Evolutionary conservation across 2,113 vertebrate species (phyloP).

Genomic region (Hydropotes inermis): DNA sequence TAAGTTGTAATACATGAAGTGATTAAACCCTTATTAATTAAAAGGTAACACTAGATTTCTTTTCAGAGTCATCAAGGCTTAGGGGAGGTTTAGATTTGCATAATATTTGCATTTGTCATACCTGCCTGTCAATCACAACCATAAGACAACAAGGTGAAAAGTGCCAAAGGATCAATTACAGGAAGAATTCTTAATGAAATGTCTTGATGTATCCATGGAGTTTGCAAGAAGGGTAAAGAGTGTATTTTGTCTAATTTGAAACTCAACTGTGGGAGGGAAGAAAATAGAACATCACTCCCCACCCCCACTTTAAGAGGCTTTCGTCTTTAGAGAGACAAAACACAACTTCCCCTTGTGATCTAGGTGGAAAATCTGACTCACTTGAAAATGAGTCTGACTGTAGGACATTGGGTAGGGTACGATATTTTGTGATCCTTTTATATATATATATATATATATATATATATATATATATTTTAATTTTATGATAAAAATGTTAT

Average conservation of each 20-base stretch:
- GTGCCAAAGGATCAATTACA: not conserved
- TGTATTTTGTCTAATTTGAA: not conserved
- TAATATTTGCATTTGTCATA: slow-evolving; percentile 33
- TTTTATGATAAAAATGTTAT: not conserved
- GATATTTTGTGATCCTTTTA: not conserved
- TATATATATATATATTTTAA: not conserved
- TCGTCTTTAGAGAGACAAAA: slow-evolving; percentile 21
- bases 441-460: not conserved
- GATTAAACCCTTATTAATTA: not conserved
- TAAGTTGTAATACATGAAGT: not conserved
- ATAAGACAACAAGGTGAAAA: not conserved
- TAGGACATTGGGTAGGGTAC: not conserved
- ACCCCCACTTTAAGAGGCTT: not conserved
- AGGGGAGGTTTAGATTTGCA: not conserved
- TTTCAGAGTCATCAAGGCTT: slow-evolving; percentile 14
- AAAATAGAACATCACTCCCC: not conserved
- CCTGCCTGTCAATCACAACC: not conserved
- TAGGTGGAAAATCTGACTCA: slow-evolving; percentile 6
- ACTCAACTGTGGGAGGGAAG: not conserved
- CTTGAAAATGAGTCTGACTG: not conserved
- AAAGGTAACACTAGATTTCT: slow-evolving; percentile 17
- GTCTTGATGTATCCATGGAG: not conserved
- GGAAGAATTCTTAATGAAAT: not conserved
- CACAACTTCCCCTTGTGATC: not conserved
- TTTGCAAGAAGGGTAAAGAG: not conserved